These are phyloP conservation scores for Mormyrops attenuatus DNA, from an alignment of 2,797 vertebrate species.

Conservation along the genomic window DNA sequence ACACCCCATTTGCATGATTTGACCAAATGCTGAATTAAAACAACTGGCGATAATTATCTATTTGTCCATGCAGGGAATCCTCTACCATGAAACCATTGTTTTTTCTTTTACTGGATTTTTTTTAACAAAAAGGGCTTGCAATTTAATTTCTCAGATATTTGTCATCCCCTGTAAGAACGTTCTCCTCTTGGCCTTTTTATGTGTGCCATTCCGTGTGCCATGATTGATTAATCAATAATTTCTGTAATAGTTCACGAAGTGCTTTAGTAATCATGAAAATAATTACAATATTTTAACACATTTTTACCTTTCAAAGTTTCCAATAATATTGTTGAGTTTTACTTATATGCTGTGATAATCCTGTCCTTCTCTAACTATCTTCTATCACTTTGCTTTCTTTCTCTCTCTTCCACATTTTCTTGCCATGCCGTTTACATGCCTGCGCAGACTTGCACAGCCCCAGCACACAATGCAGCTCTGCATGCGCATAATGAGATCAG, in stretches of 20 bases:
- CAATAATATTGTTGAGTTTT: background rate
- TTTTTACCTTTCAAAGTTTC: constrained; percentile 4
- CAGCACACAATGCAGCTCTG: background rate
- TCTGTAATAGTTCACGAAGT: background rate
- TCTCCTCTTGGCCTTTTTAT: background rate
- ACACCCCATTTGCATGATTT: background rate
- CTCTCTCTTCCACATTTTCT: background rate
- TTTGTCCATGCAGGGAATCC: background rate
- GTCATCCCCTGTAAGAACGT: background rate
- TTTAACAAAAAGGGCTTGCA: background rate
- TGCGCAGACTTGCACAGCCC: background rate
- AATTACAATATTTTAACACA: background rate
- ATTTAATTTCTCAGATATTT: background rate
- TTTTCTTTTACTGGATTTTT: background rate
- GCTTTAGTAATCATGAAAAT: background rate
- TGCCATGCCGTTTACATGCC: background rate
- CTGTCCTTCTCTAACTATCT: background rate
- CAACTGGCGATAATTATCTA: background rate
- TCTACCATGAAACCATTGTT: background rate
- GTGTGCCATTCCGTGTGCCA: background rate
- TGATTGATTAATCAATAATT: background rate
- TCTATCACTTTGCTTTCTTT: background rate
- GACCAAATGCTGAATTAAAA: background rate
- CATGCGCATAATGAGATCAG: background rate
- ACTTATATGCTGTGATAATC: background rate